Percentiles rank a stretch among this genome's conserved stretches.
These are phyloP conservation scores for Archivesica marissinica DNA, from an alignment of 1,140 invertebrate genomes.

Conservation along the genomic window DNA sequence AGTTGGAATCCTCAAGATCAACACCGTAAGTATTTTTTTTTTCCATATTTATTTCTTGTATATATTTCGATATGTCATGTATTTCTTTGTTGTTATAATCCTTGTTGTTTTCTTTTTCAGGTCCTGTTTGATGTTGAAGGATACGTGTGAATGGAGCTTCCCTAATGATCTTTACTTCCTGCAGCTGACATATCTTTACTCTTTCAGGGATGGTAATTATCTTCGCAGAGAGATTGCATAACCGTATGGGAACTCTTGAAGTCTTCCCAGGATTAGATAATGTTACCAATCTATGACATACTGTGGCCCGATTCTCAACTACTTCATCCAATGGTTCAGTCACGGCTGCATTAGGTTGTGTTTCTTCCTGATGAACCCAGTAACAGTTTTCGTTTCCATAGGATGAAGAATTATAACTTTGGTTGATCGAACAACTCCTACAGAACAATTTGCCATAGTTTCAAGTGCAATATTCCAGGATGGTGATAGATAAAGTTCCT, in stretches of 20 bases:
- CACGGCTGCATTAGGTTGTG: background rate
- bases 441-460: background rate
- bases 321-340: constrained; percentile 7
- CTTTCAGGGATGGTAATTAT: background rate
- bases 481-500: background rate
- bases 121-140: background rate
- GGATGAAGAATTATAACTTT: background rate
- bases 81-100: background rate
- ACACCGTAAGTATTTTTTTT: background rate
- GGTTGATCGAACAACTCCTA: background rate
- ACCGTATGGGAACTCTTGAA: background rate
- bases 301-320: background rate
- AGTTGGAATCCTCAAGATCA: background rate
- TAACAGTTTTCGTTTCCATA: constrained; percentile 19
- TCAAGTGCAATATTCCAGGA: background rate
- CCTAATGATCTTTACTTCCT: background rate
- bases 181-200: constrained; percentile 2
- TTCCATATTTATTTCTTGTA: background rate
- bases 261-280: background rate
- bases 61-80: background rate
- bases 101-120: constrained; percentile 2
- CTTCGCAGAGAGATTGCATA: constrained; percentile 12
- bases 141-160: background rate
- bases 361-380: background rate
- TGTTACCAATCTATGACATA: constrained; percentile 22